Percentiles rank a stretch among this genome's conserved stretches.
Conservation (phyloP, 2,888 invertebrate species). For the Campoplex capitator region DNA sequence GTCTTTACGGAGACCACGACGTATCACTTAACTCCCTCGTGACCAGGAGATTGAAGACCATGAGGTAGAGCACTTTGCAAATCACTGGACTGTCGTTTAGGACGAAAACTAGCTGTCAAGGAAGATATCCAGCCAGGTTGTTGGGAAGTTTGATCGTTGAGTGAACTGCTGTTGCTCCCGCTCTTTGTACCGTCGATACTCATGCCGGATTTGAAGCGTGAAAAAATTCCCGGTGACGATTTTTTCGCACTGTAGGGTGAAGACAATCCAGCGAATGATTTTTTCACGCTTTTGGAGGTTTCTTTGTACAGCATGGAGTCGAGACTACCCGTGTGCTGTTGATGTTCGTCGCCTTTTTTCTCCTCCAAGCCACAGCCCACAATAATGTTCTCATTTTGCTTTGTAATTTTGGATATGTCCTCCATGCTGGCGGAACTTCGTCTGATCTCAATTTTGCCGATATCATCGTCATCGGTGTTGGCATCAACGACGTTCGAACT, state of each 20-base stretch:
- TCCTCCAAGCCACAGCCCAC: slow-evolving; percentile 78
- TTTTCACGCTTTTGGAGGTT: slow-evolving; percentile 74
- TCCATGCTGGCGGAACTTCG: slow-evolving; percentile 84
- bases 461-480: slow-evolving; percentile 72
- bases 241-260: slow-evolving; percentile 80
- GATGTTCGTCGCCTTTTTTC: slow-evolving; percentile 78
- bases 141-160: slow-evolving; percentile 78
- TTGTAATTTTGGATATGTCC: slow-evolving; percentile 83
- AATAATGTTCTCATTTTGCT: slow-evolving; percentile 77
- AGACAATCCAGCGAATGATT: slow-evolving; percentile 67
- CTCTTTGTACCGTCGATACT: slow-evolving; percentile 81
- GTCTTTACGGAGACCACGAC: slow-evolving; percentile 74
- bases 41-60: slow-evolving; percentile 78
- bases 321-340: slow-evolving; percentile 81
- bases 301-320: slow-evolving; percentile 83
- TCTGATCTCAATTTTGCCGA: slow-evolving; percentile 81
- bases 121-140: slow-evolving; percentile 83
- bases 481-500: slow-evolving; percentile 73
- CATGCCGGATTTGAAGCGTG: slow-evolving; percentile 82
- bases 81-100: slow-evolving; percentile 77
- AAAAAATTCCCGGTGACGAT: slow-evolving; percentile 80
- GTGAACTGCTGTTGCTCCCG: slow-evolving; percentile 81
- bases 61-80: slow-evolving; percentile 73
- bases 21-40: slow-evolving; percentile 83
- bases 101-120: slow-evolving; percentile 82